phyloP scores from a whole-genome alignment of 1,140 invertebrate species.

The Lepidotrigona ventralis region DNA sequence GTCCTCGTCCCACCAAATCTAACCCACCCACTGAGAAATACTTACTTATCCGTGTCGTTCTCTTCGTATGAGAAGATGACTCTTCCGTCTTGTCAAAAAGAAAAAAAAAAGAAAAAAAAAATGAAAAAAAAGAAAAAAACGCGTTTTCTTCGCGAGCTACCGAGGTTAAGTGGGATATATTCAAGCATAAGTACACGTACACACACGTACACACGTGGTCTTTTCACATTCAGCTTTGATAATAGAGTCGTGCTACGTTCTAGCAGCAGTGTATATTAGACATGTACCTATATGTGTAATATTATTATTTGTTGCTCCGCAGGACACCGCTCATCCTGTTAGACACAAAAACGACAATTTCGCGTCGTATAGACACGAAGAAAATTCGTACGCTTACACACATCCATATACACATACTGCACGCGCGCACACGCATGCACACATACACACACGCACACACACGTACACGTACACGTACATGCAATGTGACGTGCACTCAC shows the following conservation, averaged over 20 bases:
- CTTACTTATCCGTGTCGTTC: slow-evolving; percentile 50
- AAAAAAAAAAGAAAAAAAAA: too few relatives aligned
- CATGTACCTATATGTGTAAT: not conserved
- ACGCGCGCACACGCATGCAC: not conserved
- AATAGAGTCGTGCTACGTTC: not conserved
- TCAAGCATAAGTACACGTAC: not conserved
- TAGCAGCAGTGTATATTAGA: slow-evolving; percentile 2
- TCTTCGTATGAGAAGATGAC: slow-evolving; percentile 53
- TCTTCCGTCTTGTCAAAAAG: slow-evolving; percentile 56
- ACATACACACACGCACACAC: not conserved
- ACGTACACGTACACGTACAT: not conserved
- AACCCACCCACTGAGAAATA: too few relatives aligned
- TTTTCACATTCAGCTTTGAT: not conserved
- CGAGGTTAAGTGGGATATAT: not conserved
- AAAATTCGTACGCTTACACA: not conserved
- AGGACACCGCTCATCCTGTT: not conserved
- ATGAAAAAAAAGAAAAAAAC: not conserved
- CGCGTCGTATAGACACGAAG: not conserved
- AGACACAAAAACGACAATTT: not conserved
- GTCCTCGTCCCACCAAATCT: slow-evolving; percentile 13
- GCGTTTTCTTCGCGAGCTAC: slow-evolving; percentile 47
- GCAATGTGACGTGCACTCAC: slow-evolving; percentile 3
- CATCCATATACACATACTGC: not conserved
- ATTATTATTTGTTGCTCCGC: slow-evolving; percentile 5
- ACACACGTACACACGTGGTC: not conserved